phyloP scores from a whole-genome alignment of 2,888 invertebrate species.

The Clepsis dumicolana region DNA sequence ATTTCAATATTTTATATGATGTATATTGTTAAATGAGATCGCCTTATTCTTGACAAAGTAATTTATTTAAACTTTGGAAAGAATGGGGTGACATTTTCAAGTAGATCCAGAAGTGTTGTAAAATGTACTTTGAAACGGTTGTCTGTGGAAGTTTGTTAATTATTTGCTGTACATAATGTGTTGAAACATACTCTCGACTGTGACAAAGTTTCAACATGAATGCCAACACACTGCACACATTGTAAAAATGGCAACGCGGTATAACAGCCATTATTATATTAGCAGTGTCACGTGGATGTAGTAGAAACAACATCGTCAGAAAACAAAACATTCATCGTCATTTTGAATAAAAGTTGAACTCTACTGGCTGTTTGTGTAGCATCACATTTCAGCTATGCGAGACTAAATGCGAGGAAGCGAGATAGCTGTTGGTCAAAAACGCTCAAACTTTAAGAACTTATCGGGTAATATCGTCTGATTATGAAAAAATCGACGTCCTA shows the following conservation, averaged over 20 bases:
- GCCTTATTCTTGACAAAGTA: slow-evolving; percentile 53
- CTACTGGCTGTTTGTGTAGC: slow-evolving; percentile 2
- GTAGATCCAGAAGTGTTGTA: slow-evolving; percentile 83
- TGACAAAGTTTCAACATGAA: slow-evolving; percentile 57
- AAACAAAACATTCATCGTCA: not conserved
- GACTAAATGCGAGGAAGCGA: slow-evolving; percentile 5
- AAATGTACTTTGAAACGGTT: slow-evolving; percentile 63
- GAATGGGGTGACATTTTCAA: slow-evolving; percentile 53
- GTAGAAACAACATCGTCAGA: slow-evolving; percentile 17
- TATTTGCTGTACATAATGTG: slow-evolving; percentile 47
- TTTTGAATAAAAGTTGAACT: slow-evolving; percentile 2
- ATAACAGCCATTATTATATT: slow-evolving; percentile 42
- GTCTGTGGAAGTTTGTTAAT: slow-evolving; percentile 54
- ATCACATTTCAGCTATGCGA: slow-evolving; percentile 6
- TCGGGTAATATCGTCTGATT: slow-evolving; percentile 40
- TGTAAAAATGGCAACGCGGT: slow-evolving; percentile 56
- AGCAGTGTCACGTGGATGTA: slow-evolving; percentile 31
- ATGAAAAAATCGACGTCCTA: slow-evolving; percentile 50
- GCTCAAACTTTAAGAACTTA: slow-evolving; percentile 14
- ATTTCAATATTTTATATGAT: slow-evolving; percentile 50
- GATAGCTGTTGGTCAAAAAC: slow-evolving; percentile 15
- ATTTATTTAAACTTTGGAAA: slow-evolving; percentile 35
- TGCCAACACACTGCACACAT: slow-evolving; percentile 86
- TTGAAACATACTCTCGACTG: slow-evolving; percentile 52
- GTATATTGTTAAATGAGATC: slow-evolving; percentile 52